Evolutionary conservation across 2,113 vertebrate genomes (phyloP).

Genomic region (Empidonax alnorum): DNA sequence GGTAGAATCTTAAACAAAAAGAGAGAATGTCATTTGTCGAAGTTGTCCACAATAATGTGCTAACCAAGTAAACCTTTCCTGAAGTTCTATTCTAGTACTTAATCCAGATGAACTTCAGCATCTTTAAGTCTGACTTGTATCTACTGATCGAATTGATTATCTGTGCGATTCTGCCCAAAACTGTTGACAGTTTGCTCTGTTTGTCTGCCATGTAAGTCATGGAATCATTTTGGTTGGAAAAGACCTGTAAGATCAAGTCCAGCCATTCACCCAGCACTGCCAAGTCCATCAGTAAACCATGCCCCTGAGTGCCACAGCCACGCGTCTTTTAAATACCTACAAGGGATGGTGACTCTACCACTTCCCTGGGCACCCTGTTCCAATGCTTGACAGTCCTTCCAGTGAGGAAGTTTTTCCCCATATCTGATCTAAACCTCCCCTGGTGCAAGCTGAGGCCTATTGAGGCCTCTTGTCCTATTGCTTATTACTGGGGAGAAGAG

Average conservation of each 20-base stretch:
- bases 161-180: background rate
- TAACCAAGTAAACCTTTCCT: background rate
- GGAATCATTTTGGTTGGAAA: background rate
- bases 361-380: background rate
- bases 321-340: background rate
- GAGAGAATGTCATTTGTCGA: background rate
- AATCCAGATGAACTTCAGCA: background rate
- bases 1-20: background rate
- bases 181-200: background rate
- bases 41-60: background rate
- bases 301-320: background rate
- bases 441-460: background rate
- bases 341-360: background rate
- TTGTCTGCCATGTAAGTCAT: background rate
- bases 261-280: background rate
- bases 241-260: background rate
- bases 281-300: background rate
- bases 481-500: background rate
- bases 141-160: background rate
- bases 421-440: background rate
- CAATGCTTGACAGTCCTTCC: background rate
- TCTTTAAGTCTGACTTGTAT: background rate
- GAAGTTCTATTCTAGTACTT: background rate
- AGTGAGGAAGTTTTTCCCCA: background rate
- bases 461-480: background rate